phyloP scores from a whole-genome alignment of 2,113 vertebrate species.

The Phalacrocorax carbo region DNA sequence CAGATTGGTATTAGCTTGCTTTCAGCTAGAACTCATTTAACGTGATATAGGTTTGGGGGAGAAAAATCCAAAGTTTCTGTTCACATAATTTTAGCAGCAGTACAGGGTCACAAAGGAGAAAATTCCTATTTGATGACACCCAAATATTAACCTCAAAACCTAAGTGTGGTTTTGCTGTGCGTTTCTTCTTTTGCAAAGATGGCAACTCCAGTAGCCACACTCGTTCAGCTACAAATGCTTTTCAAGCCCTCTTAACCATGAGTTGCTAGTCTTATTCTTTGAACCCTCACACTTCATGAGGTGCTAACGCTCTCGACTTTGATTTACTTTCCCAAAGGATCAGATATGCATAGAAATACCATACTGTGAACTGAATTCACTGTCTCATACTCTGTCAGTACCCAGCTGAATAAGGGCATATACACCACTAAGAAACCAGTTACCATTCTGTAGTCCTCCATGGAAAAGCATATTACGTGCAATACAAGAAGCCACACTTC shows the following conservation, averaged over 20 bases:
- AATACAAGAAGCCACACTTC: background rate
- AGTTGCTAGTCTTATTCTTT: background rate
- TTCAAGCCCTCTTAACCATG: background rate
- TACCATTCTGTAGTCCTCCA: background rate
- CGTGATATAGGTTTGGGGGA: background rate
- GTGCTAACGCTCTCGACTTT: background rate
- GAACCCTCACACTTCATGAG: background rate
- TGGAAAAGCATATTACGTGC: background rate
- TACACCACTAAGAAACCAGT: background rate
- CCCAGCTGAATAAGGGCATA: background rate
- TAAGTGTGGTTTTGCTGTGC: background rate
- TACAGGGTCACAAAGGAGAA: background rate
- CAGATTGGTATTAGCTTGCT: background rate
- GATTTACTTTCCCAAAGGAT: background rate
- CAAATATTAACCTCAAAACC: background rate
- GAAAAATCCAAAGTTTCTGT: background rate
- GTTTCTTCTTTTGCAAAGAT: background rate
- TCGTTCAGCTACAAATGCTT: background rate
- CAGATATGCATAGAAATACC: background rate
- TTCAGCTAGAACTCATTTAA: background rate
- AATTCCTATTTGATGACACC: background rate
- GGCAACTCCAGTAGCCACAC: background rate
- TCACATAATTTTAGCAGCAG: background rate
- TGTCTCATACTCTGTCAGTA: background rate
- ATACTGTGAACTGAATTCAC: background rate